These are phyloP conservation scores for Gambusia yucatana DNA, from an alignment of 2,797 vertebrate species.

Conservation along the genomic window DNA sequence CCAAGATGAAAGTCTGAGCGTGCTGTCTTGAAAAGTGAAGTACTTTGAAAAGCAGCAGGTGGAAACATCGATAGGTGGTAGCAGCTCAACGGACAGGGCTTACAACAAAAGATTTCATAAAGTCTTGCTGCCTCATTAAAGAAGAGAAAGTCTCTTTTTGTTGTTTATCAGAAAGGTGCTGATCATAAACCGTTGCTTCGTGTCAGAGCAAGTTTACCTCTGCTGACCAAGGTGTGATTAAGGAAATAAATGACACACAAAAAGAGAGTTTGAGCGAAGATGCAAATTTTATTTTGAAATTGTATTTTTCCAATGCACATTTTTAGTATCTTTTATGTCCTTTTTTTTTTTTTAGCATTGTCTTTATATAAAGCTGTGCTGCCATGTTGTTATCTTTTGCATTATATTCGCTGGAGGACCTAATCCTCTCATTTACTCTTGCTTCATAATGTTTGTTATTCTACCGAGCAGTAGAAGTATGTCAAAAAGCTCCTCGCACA, in stretches of 20 bases:
- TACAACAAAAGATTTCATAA: slow-evolving; percentile 44
- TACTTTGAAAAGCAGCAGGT: slow-evolving; percentile 32
- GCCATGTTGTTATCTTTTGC: not conserved
- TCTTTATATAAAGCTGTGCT: not conserved
- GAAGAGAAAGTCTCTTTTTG: not conserved
- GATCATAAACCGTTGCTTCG: slow-evolving; percentile 24
- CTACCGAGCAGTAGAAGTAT: slow-evolving; percentile 2
- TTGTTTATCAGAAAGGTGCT: slow-evolving; percentile 36
- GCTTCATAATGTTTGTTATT: slow-evolving; percentile 16
- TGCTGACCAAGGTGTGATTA: not conserved
- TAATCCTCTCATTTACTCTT: not conserved
- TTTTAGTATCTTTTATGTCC: not conserved
- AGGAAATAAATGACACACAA: not conserved
- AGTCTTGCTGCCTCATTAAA: slow-evolving; percentile 34
- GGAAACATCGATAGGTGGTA: slow-evolving; percentile 13
- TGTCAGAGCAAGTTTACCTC: slow-evolving; percentile 26
- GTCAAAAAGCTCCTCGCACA: slow-evolving; percentile 11
- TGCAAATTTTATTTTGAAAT: not conserved
- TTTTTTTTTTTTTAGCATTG: not conserved
- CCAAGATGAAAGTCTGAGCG: slow-evolving; percentile 16
- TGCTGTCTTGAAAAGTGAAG: slow-evolving; percentile 28
- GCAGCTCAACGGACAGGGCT: slow-evolving; percentile 24
- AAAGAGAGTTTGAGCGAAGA: not conserved
- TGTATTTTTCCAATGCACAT: no score
- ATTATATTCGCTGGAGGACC: not conserved